Conservation (phyloP, 2,888 invertebrate genomes). For the Leptarthrus brevirostris region DNA sequence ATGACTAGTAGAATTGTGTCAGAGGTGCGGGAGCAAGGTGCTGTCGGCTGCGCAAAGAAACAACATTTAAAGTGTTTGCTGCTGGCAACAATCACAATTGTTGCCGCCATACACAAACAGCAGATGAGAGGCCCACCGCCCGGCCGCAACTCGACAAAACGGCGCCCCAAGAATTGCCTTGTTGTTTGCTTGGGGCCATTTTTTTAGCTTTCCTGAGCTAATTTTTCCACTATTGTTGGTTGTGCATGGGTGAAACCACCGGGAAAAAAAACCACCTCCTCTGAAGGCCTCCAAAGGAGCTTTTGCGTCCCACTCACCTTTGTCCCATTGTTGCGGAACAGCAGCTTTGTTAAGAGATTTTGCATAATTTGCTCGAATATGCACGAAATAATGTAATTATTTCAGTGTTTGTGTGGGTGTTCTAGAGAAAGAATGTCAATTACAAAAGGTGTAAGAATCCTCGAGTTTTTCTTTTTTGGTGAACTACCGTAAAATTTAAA, state of each 20-base stretch:
- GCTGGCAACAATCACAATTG: constrained; percentile 42
- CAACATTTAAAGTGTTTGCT: constrained; percentile 33
- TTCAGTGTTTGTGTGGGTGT: constrained; percentile 11
- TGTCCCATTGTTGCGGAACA: constrained; percentile 27
- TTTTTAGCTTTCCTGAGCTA: constrained; percentile 28
- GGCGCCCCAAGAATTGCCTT: constrained; percentile 36
- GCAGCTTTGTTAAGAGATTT: constrained; percentile 35
- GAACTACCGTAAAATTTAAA: constrained; percentile 1
- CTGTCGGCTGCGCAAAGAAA: constrained; percentile 30
- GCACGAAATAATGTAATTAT: constrained; percentile 40
- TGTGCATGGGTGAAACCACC: background rate
- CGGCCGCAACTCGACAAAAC: constrained; percentile 16
- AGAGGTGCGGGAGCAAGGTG: constrained; percentile 17
- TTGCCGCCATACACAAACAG: constrained; percentile 27
- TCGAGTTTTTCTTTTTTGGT: background rate
- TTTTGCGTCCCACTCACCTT: constrained; percentile 40
- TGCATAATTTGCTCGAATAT: constrained; percentile 44
- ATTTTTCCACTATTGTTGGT: constrained; percentile 21
- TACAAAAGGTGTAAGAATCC: constrained; percentile 11
- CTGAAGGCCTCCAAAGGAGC: constrained; percentile 17
- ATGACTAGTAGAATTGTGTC: background rate
- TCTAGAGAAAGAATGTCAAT: constrained; percentile 24
- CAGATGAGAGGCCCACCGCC: background rate
- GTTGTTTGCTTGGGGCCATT: constrained; percentile 31
- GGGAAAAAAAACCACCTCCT: background rate